Percentiles rank a stretch among this genome's conserved stretches.
phyloP scores from a whole-genome alignment of 2,113 vertebrate species.

The Poecile atricapillus region DNA sequence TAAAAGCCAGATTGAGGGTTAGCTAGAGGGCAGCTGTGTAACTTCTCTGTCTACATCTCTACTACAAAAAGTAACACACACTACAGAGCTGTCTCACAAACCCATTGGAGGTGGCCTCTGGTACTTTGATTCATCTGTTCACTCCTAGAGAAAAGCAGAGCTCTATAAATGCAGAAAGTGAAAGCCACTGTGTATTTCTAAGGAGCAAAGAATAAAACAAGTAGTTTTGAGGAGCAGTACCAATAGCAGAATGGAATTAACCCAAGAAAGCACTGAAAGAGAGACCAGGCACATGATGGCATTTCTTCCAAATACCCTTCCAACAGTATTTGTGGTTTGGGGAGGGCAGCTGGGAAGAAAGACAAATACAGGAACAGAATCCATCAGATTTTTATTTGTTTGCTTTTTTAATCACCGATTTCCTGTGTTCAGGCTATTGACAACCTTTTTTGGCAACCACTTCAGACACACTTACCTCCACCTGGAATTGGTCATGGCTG shows the following conservation, averaged over 20 bases:
- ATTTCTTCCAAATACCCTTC: neutral
- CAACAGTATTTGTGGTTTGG: neutral
- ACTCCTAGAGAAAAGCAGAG: neutral
- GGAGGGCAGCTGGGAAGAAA: neutral
- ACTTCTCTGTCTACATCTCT: neutral
- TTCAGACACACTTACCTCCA: neutral
- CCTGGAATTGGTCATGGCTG: neutral
- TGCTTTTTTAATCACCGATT: neutral
- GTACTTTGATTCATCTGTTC: neutral
- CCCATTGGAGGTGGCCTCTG: neutral
- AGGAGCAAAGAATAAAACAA: neutral
- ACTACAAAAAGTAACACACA: neutral
- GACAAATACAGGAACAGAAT: neutral
- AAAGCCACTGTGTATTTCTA: neutral
- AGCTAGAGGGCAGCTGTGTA: neutral
- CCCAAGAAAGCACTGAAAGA: neutral
- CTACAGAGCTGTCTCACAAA: neutral
- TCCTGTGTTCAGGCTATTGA: neutral
- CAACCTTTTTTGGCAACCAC: neutral
- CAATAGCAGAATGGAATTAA: neutral
- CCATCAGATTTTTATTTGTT: neutral
- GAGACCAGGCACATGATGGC: accelerated
- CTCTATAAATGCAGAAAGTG: neutral
- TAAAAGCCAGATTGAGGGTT: neutral
- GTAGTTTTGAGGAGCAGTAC: neutral